phyloP scores from a whole-genome alignment of 2,113 vertebrate genomes.

The Regulus satrapa region DNA sequence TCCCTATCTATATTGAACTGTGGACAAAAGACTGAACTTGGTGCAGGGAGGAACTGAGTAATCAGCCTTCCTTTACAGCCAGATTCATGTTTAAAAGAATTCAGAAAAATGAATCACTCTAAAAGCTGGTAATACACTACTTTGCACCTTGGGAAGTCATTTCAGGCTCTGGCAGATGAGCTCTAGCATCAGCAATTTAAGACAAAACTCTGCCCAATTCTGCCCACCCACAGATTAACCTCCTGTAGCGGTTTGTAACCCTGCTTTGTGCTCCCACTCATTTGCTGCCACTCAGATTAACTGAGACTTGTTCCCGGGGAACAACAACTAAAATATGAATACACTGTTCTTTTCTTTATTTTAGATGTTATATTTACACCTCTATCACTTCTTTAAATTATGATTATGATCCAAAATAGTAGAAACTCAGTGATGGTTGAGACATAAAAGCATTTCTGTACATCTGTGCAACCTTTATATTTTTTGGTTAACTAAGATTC shows the following conservation, averaged over 20 bases:
- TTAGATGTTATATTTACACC: background rate
- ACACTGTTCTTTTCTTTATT: background rate
- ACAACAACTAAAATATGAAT: background rate
- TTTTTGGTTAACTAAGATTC: background rate
- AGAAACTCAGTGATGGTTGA: background rate
- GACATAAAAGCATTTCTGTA: background rate
- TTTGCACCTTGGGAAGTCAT: constrained; percentile 37
- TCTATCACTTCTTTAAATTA: background rate
- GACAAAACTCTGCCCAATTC: background rate
- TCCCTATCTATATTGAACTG: constrained; percentile 23
- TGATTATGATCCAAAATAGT: background rate
- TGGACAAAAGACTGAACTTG: constrained; percentile 41
- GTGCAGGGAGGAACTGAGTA: constrained; percentile 53
- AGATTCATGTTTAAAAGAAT: constrained; percentile 37
- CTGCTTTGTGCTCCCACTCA: background rate
- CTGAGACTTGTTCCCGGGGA: background rate
- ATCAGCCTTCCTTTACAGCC: constrained; percentile 35
- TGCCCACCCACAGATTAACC: background rate
- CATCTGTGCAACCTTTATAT: background rate
- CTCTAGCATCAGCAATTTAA: background rate
- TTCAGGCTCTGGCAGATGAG: constrained; percentile 16
- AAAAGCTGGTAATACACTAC: constrained; percentile 6
- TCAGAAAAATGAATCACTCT: constrained; percentile 48
- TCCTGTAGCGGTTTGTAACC: background rate
- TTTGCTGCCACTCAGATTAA: background rate